Evolutionary conservation across 2,888 invertebrate species (phyloP).

Genomic region (Mongoloraphidia duomilia): DNA sequence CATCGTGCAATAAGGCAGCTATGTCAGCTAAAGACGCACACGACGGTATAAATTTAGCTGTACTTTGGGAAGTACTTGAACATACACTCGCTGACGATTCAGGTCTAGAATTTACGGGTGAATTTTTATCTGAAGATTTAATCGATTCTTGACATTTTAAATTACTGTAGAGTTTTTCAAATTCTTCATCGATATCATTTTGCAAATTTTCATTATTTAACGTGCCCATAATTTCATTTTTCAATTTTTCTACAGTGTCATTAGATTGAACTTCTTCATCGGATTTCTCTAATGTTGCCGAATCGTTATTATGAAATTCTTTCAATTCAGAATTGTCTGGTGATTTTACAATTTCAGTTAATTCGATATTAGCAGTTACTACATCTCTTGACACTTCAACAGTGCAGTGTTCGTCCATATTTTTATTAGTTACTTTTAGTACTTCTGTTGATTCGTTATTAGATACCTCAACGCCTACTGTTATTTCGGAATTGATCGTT

Average conservation of each 20-base stretch:
- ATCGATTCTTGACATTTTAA: neutral
- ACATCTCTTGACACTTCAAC: too few relatives aligned
- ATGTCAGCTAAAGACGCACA: constrained; percentile 45
- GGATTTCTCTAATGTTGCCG: neutral
- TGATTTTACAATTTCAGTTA: neutral
- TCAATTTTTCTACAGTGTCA: neutral
- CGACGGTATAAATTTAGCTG: constrained; percentile 50
- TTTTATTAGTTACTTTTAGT: too few relatives aligned
- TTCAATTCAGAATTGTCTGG: neutral
- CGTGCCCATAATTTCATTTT: too few relatives aligned
- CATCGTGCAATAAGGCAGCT: constrained; percentile 38
- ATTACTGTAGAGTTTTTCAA: neutral
- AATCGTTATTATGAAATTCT: neutral
- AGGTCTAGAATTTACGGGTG: constrained; percentile 30
- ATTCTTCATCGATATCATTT: neutral
- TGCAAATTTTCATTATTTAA: neutral
- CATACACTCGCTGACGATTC: constrained; percentile 46
- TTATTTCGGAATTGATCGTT: too few relatives aligned
- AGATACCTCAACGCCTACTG: too few relatives aligned
- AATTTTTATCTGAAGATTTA: neutral
- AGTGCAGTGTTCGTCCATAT: too few relatives aligned
- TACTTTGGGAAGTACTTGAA: constrained; percentile 47
- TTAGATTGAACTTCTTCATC: neutral
- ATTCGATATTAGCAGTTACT: too few relatives aligned
- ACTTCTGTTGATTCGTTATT: too few relatives aligned